phyloP scores from a whole-genome alignment of 2,113 vertebrate species.

The Centropus bengalensis region DNA sequence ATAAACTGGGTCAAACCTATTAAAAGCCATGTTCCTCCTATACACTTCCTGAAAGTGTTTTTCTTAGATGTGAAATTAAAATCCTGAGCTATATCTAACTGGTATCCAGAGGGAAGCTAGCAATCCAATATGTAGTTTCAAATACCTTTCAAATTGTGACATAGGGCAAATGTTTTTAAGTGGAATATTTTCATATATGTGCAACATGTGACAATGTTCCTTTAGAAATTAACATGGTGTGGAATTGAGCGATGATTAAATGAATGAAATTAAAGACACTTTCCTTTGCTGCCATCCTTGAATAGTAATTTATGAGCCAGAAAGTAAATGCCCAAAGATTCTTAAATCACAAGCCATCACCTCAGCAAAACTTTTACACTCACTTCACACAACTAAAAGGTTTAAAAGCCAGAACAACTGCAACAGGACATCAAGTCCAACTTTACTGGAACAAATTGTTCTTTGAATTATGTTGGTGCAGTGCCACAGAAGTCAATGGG shows the following conservation, averaged over 20 bases:
- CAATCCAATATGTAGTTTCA: background rate
- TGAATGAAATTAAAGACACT: background rate
- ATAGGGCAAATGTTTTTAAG: background rate
- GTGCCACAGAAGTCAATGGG: slow-evolving; percentile 3
- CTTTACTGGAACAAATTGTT: slow-evolving; percentile 25
- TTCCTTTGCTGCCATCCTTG: background rate
- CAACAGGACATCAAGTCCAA: background rate
- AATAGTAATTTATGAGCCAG: background rate
- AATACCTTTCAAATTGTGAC: background rate
- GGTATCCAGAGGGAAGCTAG: background rate
- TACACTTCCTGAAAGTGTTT: background rate
- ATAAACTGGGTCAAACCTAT: background rate
- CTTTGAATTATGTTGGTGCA: slow-evolving; percentile 18
- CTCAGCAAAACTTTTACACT: background rate
- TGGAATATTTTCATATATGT: background rate
- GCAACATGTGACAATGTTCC: background rate
- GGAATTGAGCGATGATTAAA: background rate
- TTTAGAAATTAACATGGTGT: background rate
- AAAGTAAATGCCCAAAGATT: background rate
- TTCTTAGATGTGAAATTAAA: background rate
- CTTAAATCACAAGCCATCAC: background rate
- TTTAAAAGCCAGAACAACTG: background rate
- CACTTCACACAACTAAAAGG: background rate
- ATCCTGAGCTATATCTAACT: background rate
- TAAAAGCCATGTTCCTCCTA: background rate